Evolutionary conservation across 2,113 vertebrate species (phyloP).

Genomic region (Seriola aureovittata): DNA sequence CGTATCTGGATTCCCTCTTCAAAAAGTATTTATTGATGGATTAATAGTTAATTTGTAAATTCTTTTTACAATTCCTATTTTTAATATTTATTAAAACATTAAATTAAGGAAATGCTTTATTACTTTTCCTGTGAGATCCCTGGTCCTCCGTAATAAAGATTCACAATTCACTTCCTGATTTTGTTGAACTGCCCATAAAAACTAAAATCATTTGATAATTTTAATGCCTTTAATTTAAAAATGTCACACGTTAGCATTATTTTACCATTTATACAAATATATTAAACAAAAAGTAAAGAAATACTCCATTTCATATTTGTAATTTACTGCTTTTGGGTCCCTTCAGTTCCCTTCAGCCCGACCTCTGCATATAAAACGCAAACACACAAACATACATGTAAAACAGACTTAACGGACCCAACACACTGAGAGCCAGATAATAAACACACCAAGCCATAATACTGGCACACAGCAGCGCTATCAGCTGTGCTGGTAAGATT

Average conservation of each 20-base stretch:
- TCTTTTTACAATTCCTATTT: no score
- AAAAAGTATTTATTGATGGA: no score
- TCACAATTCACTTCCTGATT: no score
- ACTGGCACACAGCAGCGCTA: constrained; percentile 29
- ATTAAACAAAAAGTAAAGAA: background rate
- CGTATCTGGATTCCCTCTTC: no score
- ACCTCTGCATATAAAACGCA: constrained; percentile 42
- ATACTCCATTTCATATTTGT: background rate
- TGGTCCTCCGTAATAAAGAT: no score
- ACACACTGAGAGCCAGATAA: constrained; percentile 41
- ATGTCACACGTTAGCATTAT: background rate
- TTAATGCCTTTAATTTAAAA: background rate
- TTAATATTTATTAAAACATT: no score
- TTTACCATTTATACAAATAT: no score
- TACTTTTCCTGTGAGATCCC: no score
- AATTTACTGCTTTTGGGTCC: background rate
- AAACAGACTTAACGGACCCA: constrained; percentile 3
- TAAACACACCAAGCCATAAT: constrained; percentile 61
- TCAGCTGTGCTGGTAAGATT: constrained; percentile 25
- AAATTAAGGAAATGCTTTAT: no score
- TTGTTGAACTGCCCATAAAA: background rate
- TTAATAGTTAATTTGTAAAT: no score
- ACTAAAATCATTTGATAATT: background rate
- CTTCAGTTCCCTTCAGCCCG: constrained; percentile 1
- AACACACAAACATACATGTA: background rate